Percentiles rank a stretch among this genome's conserved stretches.
phyloP scores from a whole-genome alignment of 2,888 invertebrate species.

The Meteorus cinctellus region DNA sequence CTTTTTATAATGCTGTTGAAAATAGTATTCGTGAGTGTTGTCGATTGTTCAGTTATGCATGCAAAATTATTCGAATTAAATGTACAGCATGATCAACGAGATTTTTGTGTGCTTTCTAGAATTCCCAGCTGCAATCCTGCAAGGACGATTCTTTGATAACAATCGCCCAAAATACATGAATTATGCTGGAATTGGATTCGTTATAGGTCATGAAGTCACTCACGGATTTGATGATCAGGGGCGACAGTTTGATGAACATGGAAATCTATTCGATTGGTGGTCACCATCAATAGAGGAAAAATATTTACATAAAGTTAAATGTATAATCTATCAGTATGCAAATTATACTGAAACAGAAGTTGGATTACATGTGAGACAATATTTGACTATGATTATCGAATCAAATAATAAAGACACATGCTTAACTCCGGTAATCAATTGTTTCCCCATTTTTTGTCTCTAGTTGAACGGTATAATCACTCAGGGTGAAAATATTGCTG shows the following conservation, averaged over 20 bases:
- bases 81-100: conserved; percentile 9
- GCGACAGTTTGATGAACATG: conserved; percentile 92
- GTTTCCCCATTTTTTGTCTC: neutral
- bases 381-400: neutral
- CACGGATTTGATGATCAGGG: conserved; percentile 92
- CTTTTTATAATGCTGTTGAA: conserved; percentile 75
- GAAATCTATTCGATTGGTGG: conserved; percentile 97
- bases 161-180: conserved; percentile 93
- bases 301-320: conserved; percentile 88
- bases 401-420: neutral
- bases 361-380: conserved; percentile 79
- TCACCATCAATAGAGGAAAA: conserved; percentile 86
- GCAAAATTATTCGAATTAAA: conserved; percentile 20
- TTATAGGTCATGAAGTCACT: conserved; percentile 94
- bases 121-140: conserved; percentile 94
- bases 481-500: conserved; percentile 96
- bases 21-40: conserved; percentile 76
- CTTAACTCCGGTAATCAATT: neutral
- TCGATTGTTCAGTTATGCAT: neutral
- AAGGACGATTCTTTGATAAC: conserved; percentile 92
- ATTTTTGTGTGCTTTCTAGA: conserved; percentile 76
- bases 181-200: conserved; percentile 92
- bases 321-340: conserved; percentile 95
- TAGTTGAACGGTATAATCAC: conserved; percentile 81
- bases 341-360: conserved; percentile 90